These are phyloP conservation scores for Microhierax caerulescens DNA, from an alignment of 2,797 vertebrate genomes.

Conservation along the genomic window DNA sequence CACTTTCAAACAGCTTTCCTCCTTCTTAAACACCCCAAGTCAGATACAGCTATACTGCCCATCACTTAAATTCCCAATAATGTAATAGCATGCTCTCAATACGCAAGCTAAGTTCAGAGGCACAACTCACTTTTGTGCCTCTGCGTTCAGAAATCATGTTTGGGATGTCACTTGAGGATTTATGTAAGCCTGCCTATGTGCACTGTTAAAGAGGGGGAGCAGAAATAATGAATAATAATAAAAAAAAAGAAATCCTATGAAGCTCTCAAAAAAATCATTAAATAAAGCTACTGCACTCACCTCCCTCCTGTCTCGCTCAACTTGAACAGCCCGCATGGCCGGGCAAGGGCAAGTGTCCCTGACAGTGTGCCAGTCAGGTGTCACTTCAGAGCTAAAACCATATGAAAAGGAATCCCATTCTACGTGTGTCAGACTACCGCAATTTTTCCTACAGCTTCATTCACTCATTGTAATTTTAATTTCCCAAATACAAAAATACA, in stretches of 20 bases:
- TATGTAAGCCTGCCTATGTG: background rate
- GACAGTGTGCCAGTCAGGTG: background rate
- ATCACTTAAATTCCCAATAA: background rate
- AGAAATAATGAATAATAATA: too few species aligned
- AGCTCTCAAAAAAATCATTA: background rate
- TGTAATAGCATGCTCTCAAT: background rate
- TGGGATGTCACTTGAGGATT: background rate
- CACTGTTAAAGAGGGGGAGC: too few species aligned
- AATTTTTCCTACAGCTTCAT: constrained; percentile 73
- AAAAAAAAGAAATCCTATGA: background rate
- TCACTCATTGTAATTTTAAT: constrained; percentile 76
- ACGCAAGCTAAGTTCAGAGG: background rate
- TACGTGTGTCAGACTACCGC: constrained; percentile 65
- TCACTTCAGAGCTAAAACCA: constrained; percentile 69
- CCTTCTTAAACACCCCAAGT: background rate
- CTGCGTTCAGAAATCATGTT: background rate
- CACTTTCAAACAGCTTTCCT: background rate
- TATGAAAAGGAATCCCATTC: constrained; percentile 81
- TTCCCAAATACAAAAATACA: constrained; percentile 85
- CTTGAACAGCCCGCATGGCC: background rate
- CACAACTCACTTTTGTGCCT: background rate
- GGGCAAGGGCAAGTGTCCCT: background rate
- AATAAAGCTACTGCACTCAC: background rate
- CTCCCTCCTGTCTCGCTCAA: background rate
- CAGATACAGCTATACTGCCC: background rate